phyloP scores from a whole-genome alignment of 1,140 invertebrate genomes.

The Drosophila miranda region DNA sequence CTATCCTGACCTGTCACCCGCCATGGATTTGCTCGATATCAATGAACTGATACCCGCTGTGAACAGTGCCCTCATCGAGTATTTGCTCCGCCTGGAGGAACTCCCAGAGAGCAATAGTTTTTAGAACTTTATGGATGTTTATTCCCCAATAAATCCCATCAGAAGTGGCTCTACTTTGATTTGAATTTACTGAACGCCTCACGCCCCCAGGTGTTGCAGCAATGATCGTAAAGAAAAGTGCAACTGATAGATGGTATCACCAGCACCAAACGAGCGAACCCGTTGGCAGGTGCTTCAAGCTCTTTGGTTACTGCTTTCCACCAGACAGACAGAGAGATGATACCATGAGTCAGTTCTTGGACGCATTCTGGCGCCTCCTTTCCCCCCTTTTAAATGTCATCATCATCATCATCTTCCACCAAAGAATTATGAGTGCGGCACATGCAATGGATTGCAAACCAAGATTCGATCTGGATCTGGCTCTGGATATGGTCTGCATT shows the following conservation, averaged over 20 bases:
- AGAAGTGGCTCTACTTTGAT: conserved; percentile 17
- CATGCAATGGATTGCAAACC: conserved; percentile 44
- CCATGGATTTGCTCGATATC: conserved; percentile 48
- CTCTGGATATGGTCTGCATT: conserved; percentile 39
- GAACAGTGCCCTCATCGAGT: conserved; percentile 44
- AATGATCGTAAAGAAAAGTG: conserved; percentile 45
- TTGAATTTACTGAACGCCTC: conserved; percentile 44
- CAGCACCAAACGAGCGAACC: conserved; percentile 27
- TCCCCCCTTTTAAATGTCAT: conserved; percentile 59
- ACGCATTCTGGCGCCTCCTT: conserved; percentile 49
- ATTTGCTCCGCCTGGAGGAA: conserved; percentile 23
- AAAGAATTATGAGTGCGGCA: conserved; percentile 66
- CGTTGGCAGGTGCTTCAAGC: conserved; percentile 42
- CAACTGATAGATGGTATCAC: conserved; percentile 54
- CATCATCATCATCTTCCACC: conserved; percentile 58
- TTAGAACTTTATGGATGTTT: not conserved
- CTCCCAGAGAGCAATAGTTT: not conserved
- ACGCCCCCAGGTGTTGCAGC: conserved; percentile 43
- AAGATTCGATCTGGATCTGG: conserved; percentile 5
- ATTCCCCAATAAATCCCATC: not conserved
- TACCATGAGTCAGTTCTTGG: conserved; percentile 46
- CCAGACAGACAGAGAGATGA: conserved; percentile 1
- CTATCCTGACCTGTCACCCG: conserved; percentile 24
- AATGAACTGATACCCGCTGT: conserved; percentile 13
- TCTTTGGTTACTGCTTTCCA: not conserved